Base-by-base conservation (phyloP, 2,888 invertebrate genomes). In the Caenorhabditis wallacei region DNA sequence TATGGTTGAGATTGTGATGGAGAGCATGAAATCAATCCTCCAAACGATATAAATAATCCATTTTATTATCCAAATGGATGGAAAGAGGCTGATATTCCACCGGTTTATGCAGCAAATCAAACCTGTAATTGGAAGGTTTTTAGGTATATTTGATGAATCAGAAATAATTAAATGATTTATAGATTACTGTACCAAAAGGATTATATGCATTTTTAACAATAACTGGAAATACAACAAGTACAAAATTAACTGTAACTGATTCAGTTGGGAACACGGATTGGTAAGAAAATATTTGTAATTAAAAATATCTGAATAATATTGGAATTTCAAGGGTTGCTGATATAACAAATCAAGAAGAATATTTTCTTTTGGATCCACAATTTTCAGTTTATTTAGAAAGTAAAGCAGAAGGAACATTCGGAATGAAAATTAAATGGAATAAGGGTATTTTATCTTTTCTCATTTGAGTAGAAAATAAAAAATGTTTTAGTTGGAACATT, bases 101-200 rank as follows among this genome's bases (percentile, higher is more conserved):
- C 53, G 8, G 24, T 3, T 10, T 69, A 43, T 40, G 69, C 56
- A 5, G 26, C 24, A 3, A 43, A 69, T 56, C 69, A 69, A 43
- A 69, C n/a, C 5, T 69, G 69, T n/a, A 10, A 18, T 26, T 69
- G 69, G 69, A 69, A 69, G 53, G 69, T 69, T n/a, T n/a, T 11
- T 13, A 63, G 5, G 18, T 3, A 35, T 16, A 64, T 10, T 54
- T 0, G 46, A 35, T n/a, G 11, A 24, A 11, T 56, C 11, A 1
- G n/a, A 8, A 26, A 5, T 30, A 13, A 4, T 30, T 3, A 56
- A 26, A 26, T 57, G 5, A 13, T 10, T 43, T 43, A 13, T 13
- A 69, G 69, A 56, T 69, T 18, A 69, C 56, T 56, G 69, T 69
- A 10, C 69, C 69, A 13, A 69, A 69, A 43, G 69, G 69, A 30